Percentiles rank a stretch among this genome's conserved stretches.
phyloP scores from a whole-genome alignment of 2,888 invertebrate species.

The Andrena camellia region DNA sequence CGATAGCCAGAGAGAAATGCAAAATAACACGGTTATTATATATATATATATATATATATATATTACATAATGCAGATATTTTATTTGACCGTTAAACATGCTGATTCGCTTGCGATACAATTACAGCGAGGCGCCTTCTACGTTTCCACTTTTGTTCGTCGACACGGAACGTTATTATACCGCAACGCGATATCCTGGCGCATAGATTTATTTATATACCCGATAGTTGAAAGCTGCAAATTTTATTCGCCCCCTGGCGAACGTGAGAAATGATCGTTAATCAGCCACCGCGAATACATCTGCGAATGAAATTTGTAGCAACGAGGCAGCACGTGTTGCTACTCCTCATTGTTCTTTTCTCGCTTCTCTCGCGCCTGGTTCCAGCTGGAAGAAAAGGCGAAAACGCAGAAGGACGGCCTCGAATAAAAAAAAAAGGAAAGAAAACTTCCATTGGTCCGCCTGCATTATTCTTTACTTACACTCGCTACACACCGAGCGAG shows the following conservation, averaged over 20 bases:
- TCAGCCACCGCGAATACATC: background rate
- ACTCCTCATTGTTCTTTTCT: background rate
- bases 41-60: background rate
- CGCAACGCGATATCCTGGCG: slow-evolving; percentile 35
- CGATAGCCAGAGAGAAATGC: slow-evolving; percentile 56
- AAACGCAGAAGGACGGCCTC: background rate
- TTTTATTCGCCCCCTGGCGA: slow-evolving; percentile 29
- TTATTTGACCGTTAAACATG: slow-evolving; percentile 65
- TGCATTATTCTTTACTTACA: slow-evolving; percentile 51
- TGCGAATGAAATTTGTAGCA: slow-evolving; percentile 32
- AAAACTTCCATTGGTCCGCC: slow-evolving; percentile 17
- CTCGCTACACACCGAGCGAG: background rate
- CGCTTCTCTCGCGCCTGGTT: background rate
- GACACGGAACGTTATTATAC: background rate
- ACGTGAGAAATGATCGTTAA: background rate
- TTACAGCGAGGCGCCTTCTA: slow-evolving; percentile 31
- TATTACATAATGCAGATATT: slow-evolving; percentile 77
- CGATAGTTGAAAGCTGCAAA: slow-evolving; percentile 27
- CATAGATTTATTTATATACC: slow-evolving; percentile 46
- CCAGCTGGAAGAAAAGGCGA: background rate
- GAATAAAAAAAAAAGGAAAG: slow-evolving; percentile 10
- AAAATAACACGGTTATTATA: slow-evolving; percentile 66
- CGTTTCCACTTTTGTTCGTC: slow-evolving; percentile 37
- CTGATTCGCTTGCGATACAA: slow-evolving; percentile 40
- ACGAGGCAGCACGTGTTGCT: background rate